Evolutionary conservation across 2,888 invertebrate species (phyloP), one percentile per base, ranked within the genome.

Genomic region (Darwinula stevensoni): DNA sequence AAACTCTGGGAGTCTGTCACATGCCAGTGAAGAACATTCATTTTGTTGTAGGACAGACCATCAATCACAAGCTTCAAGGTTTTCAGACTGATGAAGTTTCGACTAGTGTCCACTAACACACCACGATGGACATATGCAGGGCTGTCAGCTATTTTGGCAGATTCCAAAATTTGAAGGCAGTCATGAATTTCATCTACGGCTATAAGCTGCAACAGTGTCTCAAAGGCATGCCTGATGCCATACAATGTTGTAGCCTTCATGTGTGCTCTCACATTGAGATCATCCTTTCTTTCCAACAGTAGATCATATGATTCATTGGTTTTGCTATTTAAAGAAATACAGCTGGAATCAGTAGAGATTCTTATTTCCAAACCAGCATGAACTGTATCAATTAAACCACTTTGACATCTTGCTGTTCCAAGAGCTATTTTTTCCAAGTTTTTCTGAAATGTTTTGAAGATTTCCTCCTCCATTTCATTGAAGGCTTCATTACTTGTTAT

Each of bases 161-260:
- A 13, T 36, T 14, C 17, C 2, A 40, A 34, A 4, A 42, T 41
- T 35, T 35, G 34, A 13, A 38, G 31, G 5, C n/a, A n/a, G n/a
- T n/a, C n/a, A n/a, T n/a, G n/a, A n/a, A n/a, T n/a, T n/a, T n/a
- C n/a, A n/a, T n/a, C n/a, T n/a, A n/a, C n/a, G n/a, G n/a, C n/a
- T n/a, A n/a, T n/a, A 32, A 76, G 48, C 42, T 78, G 75, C 14
- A 37, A 34, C 29, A 76, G 53, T 1, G 74, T 68, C 49, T 78
- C 75, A 29, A 76, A 48, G 1, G 59, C 74, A 43, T 75, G 71
- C 0, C 76, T 59, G 1, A 65, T 67, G 1, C 72, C 72, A 43
- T 68, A 70, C 48, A 63, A 69, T 3, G 57, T 62, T 3, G 52
- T 46, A 1, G 64, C 63, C 2, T 32, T 36, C 4, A 52, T 44